Evolutionary conservation across 2,797 vertebrate genomes (phyloP), one percentile per base, ranked within the genome.

Genomic region (Coluber constrictor): DNA sequence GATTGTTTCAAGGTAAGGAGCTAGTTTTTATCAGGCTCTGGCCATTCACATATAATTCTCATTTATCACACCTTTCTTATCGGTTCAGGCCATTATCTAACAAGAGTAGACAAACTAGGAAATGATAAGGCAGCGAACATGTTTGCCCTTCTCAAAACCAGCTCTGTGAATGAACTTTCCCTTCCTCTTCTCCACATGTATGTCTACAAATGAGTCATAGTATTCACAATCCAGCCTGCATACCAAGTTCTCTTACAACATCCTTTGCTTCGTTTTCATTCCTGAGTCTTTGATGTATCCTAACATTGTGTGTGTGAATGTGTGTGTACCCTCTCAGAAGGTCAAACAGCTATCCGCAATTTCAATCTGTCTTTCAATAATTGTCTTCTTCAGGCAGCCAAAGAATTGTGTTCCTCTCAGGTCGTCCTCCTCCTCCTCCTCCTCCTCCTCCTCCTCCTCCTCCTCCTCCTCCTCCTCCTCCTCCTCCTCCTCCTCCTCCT

Each of bases 261-360:
- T 95, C 96, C 95, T 66, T 92, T 94, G 94, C 95, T 96, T 95
- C 91, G 59, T 95, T 95, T 83, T 95, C 95, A 95, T 96, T 93
- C 0, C 89, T 94, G 90, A 90, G 92, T 89, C 95, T 88, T 95
- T 96, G 95, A 96, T 94, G 93, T 89, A 92, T 89, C 29, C 47
- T 95, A 96, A 96, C 93, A 95, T 91, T 93, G 94, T 57, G 74
- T 47, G 37, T 43, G 9, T 43, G 18, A 23, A 8, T 20, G 8
- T 23, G 8, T 43, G 37, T 70, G 29, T 74, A 16, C 20, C 66
- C 61, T 11, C 29, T 37, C 13, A 66, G 92, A 94, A 95, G 96
- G 95, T 95, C 93, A 95, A 88, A 92, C 94, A 90, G 94, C 95
- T 94, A 95, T 95, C 94, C 54, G 3, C 59, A 94, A 90, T 94